phyloP scores from a whole-genome alignment of 1,140 invertebrate species.

The Heliconius hermathena region DNA sequence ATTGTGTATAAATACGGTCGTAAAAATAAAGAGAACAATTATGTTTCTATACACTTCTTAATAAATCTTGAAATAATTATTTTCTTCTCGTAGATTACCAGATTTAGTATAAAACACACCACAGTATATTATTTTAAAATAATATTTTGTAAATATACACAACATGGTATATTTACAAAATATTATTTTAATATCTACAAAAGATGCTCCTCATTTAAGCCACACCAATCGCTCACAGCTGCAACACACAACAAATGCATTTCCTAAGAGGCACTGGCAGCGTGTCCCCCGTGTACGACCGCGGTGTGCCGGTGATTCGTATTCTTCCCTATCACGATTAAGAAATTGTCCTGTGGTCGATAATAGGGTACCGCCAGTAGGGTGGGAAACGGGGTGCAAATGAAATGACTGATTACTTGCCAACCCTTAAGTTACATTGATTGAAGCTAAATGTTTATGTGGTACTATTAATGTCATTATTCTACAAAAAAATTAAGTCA shows the following conservation, averaged over 20 bases:
- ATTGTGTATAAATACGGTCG: too few relatives aligned
- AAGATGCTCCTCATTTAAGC: too few relatives aligned
- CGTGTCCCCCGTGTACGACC: slow-evolving; percentile 59
- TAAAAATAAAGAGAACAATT: too few relatives aligned
- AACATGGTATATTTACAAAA: too few relatives aligned
- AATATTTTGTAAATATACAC: too few relatives aligned
- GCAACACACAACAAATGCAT: slow-evolving; percentile 49
- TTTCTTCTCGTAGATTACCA: too few relatives aligned
- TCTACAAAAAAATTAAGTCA: background rate
- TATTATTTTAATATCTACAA: too few relatives aligned
- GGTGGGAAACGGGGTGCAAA: slow-evolving; percentile 26
- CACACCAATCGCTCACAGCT: slow-evolving; percentile 3
- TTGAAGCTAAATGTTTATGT: slow-evolving; percentile 8
- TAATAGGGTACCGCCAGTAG: slow-evolving; percentile 24
- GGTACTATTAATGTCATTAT: background rate
- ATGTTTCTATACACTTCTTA: too few relatives aligned
- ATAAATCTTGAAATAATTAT: too few relatives aligned
- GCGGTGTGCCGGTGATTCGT: slow-evolving; percentile 70
- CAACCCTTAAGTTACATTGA: slow-evolving; percentile 13
- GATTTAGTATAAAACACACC: too few relatives aligned
- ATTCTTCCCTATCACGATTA: slow-evolving; percentile 65
- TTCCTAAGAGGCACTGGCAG: slow-evolving; percentile 48
- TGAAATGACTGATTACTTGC: slow-evolving; percentile 38
- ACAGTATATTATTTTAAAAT: too few relatives aligned
- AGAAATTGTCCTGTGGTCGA: slow-evolving; percentile 62